Percentiles rank a stretch among this genome's conserved stretches.
Evolutionary conservation across 2,797 vertebrate species (phyloP).

Genomic region (Lycodopsis pacificus): DNA sequence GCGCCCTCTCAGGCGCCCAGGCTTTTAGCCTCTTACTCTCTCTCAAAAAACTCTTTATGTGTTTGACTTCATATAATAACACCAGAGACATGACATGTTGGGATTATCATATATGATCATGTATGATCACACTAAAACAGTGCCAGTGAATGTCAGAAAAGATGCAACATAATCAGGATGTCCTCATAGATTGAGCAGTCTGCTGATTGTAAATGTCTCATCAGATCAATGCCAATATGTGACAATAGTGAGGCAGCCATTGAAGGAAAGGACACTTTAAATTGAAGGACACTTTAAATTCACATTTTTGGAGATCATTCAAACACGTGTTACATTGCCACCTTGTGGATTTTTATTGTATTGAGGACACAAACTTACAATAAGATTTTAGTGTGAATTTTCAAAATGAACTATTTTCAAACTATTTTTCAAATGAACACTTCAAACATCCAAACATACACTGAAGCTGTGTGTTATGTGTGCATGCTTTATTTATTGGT

Average conservation of each 20-base stretch:
- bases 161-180: not conserved
- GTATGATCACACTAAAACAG: conserved; percentile 10
- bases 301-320: not conserved
- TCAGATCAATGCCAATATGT: conserved; percentile 15
- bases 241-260: conserved; percentile 5
- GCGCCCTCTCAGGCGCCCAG: not conserved
- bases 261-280: conserved; percentile 1
- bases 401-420: not conserved
- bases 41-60: conserved; percentile 27
- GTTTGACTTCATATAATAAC: conserved; percentile 36
- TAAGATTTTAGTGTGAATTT: not conserved
- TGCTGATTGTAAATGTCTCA: conserved; percentile 8
- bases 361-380: not conserved
- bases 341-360: conserved; percentile 70
- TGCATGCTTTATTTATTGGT: not conserved
- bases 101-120: conserved; percentile 26
- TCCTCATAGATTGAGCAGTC: conserved; percentile 4
- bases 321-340: conserved; percentile 72
- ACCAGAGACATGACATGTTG: conserved; percentile 45
- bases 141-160: conserved; percentile 7
- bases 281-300: conserved; percentile 10
- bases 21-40: conserved; percentile 47
- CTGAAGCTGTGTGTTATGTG: not conserved
- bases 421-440: not conserved
- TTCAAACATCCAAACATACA: not conserved